A percentile compares a stretch with the other conserved stretches of the same genome.
Conservation (phyloP, 2,888 invertebrate genomes). For the Mythimna loreyi region DNA sequence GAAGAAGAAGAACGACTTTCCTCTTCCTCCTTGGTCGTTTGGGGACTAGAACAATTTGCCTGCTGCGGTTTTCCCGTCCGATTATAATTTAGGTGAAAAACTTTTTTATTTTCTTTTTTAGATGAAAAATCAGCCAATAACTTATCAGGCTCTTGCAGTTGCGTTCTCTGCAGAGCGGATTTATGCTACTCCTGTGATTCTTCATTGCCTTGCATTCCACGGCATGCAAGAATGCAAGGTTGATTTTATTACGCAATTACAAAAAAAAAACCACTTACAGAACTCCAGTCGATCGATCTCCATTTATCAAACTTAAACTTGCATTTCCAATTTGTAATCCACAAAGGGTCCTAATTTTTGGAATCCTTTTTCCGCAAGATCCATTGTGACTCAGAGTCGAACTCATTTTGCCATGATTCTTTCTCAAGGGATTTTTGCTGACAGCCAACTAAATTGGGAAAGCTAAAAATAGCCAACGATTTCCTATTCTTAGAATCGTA, state of each 20-base stretch:
- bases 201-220: too few relatives aligned
- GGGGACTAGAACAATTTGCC: too few relatives aligned
- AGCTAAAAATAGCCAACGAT: constrained; percentile 10
- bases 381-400: neutral
- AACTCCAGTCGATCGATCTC: constrained; percentile 26
- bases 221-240: too few relatives aligned
- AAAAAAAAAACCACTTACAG: neutral
- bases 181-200: too few relatives aligned
- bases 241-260: neutral
- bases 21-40: too few relatives aligned
- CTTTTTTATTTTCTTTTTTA: too few relatives aligned
- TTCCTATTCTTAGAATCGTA: neutral
- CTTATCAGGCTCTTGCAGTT: too few relatives aligned
- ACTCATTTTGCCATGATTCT: constrained; percentile 19
- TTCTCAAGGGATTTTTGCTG: constrained; percentile 23
- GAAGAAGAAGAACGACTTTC: too few relatives aligned
- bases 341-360: constrained; percentile 29
- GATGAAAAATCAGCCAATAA: too few relatives aligned
- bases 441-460: constrained; percentile 18
- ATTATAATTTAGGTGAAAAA: too few relatives aligned
- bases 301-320: constrained; percentile 45
- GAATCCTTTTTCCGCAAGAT: constrained; percentile 4
- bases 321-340: constrained; percentile 49
- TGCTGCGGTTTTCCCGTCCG: too few relatives aligned
- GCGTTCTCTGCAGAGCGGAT: too few relatives aligned